phyloP scores from a whole-genome alignment of 2,888 invertebrate genomes.

The Bugula neritina region DNA sequence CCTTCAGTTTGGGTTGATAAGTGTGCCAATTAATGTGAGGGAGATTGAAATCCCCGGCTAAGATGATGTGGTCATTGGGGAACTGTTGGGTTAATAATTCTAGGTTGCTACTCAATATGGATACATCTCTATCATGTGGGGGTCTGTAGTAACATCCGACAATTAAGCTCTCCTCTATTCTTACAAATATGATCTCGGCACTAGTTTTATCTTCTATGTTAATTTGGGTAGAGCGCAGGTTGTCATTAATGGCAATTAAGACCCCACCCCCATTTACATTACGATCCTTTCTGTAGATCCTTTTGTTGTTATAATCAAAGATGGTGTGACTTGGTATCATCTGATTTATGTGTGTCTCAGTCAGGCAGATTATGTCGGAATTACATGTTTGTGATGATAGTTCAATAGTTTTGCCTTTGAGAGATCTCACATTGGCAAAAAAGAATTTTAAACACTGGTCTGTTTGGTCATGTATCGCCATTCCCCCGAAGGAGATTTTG shows the following conservation, averaged over 20 bases:
- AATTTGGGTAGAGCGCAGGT: neutral
- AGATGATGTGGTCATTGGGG: neutral
- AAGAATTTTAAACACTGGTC: neutral
- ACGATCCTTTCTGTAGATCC: neutral
- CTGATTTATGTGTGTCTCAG: neutral
- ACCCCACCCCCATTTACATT: neutral
- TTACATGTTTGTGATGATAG: neutral
- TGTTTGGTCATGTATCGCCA: neutral
- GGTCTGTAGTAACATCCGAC: slow-evolving; percentile 2
- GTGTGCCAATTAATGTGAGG: neutral
- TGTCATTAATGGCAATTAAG: neutral
- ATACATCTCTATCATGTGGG: neutral
- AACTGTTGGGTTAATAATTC: neutral
- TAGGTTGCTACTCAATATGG: neutral
- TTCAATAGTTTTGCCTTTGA: neutral
- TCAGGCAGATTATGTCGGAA: slow-evolving; percentile 3
- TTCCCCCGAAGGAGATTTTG: neutral
- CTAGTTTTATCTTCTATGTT: neutral
- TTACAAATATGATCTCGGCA: neutral
- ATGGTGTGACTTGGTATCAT: neutral
- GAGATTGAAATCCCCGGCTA: neutral
- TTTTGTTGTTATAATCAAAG: slow-evolving; percentile 15
- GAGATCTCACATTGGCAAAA: neutral
- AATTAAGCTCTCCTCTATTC: neutral
- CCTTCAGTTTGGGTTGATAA: neutral